These are phyloP conservation scores for Agriotes lineatus DNA, from an alignment of 2,888 invertebrate species.

Conservation along the genomic window DNA sequence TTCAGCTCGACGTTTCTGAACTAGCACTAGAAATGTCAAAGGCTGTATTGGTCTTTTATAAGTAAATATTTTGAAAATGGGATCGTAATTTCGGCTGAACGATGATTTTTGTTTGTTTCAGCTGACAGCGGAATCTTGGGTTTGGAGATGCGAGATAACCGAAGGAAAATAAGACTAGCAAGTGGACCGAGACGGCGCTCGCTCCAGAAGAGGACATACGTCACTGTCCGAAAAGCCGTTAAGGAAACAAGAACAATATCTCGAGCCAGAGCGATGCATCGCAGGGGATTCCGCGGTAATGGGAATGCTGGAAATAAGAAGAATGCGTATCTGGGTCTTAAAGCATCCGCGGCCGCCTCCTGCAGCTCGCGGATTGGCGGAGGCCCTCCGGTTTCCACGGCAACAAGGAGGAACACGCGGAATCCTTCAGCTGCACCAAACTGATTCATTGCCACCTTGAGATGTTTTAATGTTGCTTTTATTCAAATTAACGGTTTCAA, in stretches of 20 bases:
- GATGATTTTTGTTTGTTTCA: conserved; percentile 37
- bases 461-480: conserved; percentile 67
- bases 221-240: conserved; percentile 63
- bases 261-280: conserved; percentile 62
- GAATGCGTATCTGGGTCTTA: conserved; percentile 61
- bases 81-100: not conserved
- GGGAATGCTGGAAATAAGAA: conserved; percentile 63
- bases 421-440: conserved; percentile 60
- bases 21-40: too few species aligned
- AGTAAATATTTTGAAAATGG: not conserved
- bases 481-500: conserved; percentile 66
- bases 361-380: conserved; percentile 63
- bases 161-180: conserved; percentile 37
- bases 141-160: conserved; percentile 36
- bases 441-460: conserved; percentile 67
- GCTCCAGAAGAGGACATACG: conserved; percentile 51
- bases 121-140: conserved; percentile 28
- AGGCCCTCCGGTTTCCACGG: conserved; percentile 62
- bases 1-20: too few species aligned
- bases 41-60: too few species aligned
- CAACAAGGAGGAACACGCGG: conserved; percentile 64
- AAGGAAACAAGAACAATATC: conserved; percentile 65
- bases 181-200: conserved; percentile 37
- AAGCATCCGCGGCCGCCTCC: conserved; percentile 64
- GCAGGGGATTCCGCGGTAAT: conserved; percentile 63